A percentile compares a stretch with the other conserved stretches of the same genome.
Conservation (phyloP, 2,797 vertebrate genomes). For the Apodemus agrarius region DNA sequence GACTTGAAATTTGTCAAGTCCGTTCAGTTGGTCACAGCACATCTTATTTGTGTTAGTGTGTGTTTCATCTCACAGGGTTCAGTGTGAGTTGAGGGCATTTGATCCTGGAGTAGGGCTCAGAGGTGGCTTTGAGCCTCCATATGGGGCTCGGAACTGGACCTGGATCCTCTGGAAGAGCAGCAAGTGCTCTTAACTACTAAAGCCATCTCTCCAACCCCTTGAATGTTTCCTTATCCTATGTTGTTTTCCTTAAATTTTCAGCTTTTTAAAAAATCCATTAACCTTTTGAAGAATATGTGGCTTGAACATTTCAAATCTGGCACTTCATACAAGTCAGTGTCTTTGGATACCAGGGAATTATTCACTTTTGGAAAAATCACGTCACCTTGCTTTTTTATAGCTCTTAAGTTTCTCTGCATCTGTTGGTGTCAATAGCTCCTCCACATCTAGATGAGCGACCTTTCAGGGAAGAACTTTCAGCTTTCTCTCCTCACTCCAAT, state of each 20-base stretch:
- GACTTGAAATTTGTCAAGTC: conserved; percentile 16
- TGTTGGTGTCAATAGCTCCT: neutral
- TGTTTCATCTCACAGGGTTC: neutral
- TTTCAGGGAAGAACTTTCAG: neutral
- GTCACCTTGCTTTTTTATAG: neutral
- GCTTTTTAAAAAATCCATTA: neutral
- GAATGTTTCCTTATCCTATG: neutral
- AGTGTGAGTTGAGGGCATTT: neutral
- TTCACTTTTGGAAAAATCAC: neutral
- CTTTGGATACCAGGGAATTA: neutral
- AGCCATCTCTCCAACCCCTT: neutral
- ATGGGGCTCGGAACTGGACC: neutral
- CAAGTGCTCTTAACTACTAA: neutral
- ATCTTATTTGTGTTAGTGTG: neutral
- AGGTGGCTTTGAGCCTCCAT: neutral
- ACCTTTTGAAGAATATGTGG: neutral
- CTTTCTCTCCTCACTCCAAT: too few relatives aligned
- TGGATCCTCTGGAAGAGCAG: neutral
- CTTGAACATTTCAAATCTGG: neutral
- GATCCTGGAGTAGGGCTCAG: too few relatives aligned
- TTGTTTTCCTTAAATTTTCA: neutral
- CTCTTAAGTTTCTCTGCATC: neutral
- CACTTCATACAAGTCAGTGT: neutral
- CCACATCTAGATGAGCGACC: neutral
- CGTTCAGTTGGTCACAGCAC: neutral